These are phyloP conservation scores for Graphium colonna DNA, from an alignment of 2,888 invertebrate species.

Conservation along the genomic window DNA sequence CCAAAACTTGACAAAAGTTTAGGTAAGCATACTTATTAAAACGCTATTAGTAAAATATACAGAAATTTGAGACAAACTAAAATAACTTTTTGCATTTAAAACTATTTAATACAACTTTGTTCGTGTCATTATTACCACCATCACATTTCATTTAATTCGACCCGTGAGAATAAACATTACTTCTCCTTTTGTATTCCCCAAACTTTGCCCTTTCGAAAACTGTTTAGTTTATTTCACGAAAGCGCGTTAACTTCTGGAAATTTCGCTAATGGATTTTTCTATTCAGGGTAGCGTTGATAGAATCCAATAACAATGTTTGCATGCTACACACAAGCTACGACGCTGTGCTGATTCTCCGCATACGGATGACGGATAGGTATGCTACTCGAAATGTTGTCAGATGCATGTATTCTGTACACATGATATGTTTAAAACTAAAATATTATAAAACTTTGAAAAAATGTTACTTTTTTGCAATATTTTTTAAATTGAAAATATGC, in stretches of 20 bases:
- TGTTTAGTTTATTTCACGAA: neutral
- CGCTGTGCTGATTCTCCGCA: constrained; percentile 3
- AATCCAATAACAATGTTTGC: constrained; percentile 16
- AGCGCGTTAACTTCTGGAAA: constrained; percentile 22
- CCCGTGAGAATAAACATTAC: constrained; percentile 12
- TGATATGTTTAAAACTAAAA: neutral
- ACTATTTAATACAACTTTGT: constrained; percentile 3
- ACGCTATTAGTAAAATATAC: neutral
- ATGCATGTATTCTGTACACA: neutral
- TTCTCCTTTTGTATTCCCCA: constrained; percentile 1
- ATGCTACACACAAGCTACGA: constrained; percentile 1
- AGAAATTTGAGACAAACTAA: neutral
- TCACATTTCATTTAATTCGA: constrained; percentile 2
- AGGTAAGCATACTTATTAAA: neutral
- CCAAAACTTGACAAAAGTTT: neutral
- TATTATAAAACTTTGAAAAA: neutral
- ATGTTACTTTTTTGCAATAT: too few species aligned
- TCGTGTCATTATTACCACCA: constrained; percentile 1
- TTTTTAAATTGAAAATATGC: too few species aligned
- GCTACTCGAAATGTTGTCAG: neutral
- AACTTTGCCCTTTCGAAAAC: constrained; percentile 6
- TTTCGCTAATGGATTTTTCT: constrained; percentile 28
- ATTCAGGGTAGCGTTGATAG: constrained; percentile 21
- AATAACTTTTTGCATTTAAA: constrained; percentile 7
- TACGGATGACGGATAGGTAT: neutral